Conservation (phyloP, 1,140 invertebrate species). For the Drosophila littoralis region DNA sequence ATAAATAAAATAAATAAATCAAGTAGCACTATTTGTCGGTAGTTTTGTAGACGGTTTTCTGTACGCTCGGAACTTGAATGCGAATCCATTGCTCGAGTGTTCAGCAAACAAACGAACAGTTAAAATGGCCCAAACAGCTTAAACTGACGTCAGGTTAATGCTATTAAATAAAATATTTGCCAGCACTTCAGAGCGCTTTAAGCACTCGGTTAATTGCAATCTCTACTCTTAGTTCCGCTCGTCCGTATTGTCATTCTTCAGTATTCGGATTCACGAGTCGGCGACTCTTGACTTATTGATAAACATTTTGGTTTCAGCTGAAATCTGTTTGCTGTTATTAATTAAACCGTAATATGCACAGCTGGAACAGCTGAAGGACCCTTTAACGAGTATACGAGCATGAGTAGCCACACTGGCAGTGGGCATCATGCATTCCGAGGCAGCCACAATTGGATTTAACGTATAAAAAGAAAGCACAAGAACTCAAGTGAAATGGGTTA, state of each 20-base stretch:
- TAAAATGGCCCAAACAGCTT: conserved; percentile 8
- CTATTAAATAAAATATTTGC: conserved; percentile 58
- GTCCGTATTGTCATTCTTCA: not conserved
- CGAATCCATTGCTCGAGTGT: conserved; percentile 35
- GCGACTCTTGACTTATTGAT: conserved; percentile 26
- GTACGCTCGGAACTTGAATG: conserved; percentile 6
- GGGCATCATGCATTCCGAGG: too few species aligned
- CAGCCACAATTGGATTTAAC: too few species aligned
- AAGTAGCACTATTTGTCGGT: conserved; percentile 21
- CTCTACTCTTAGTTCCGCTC: not conserved
- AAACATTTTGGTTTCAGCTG: conserved; percentile 15
- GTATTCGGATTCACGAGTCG: conserved; percentile 42
- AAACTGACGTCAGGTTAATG: conserved; percentile 38
- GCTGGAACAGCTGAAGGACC: conserved; percentile 3
- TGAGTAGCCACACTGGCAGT: too few species aligned
- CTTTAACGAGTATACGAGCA: not conserved
- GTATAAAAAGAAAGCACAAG: too few species aligned
- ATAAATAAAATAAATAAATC: conserved; percentile 60
- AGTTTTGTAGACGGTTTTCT: conserved; percentile 7
- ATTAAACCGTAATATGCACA: conserved; percentile 41
- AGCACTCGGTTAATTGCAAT: conserved; percentile 8
- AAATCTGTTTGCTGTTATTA: conserved; percentile 54
- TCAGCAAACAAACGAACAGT: conserved; percentile 48
- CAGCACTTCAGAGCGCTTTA: conserved; percentile 15
- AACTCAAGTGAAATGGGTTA: too few species aligned